Evolutionary conservation across 2,797 vertebrate genomes (phyloP).

Genomic region (Benthosema pterotum): DNA sequence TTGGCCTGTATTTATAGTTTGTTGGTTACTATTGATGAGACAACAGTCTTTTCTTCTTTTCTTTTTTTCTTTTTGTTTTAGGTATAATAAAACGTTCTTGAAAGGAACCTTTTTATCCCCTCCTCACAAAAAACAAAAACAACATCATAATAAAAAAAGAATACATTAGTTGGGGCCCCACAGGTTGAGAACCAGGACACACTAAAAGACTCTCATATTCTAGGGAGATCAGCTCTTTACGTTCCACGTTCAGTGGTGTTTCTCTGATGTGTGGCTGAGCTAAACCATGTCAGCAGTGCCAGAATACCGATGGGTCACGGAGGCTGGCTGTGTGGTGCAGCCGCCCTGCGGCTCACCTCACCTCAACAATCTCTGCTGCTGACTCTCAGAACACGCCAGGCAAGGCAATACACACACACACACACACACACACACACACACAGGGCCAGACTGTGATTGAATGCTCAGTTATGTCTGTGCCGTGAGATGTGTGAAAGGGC

Average conservation of each 20-base stretch:
- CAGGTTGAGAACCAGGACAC: neutral
- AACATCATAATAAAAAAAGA: too few relatives aligned
- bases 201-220: too few relatives aligned
- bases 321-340: constrained; percentile 48
- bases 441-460: constrained; percentile 60
- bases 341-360: constrained; percentile 63
- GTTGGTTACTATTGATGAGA: neutral
- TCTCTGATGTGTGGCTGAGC: constrained; percentile 33
- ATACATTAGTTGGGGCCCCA: too few relatives aligned
- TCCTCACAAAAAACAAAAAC: too few relatives aligned
- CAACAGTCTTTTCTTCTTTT: too few relatives aligned
- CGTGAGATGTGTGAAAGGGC: constrained; percentile 67
- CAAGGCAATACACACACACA: constrained; percentile 50
- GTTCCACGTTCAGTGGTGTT: too few relatives aligned
- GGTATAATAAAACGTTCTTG: too few relatives aligned
- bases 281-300: constrained; percentile 50
- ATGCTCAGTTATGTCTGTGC: constrained; percentile 63
- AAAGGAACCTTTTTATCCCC: too few relatives aligned
- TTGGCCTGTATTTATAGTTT: neutral
- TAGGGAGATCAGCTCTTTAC: too few relatives aligned
- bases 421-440: constrained; percentile 48
- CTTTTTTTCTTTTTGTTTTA: too few relatives aligned
- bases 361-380: constrained; percentile 72
- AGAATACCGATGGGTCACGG: constrained; percentile 47
- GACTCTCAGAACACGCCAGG: constrained; percentile 58